phyloP scores from a whole-genome alignment of 2,888 invertebrate genomes.

The Salpingus planirostris region DNA sequence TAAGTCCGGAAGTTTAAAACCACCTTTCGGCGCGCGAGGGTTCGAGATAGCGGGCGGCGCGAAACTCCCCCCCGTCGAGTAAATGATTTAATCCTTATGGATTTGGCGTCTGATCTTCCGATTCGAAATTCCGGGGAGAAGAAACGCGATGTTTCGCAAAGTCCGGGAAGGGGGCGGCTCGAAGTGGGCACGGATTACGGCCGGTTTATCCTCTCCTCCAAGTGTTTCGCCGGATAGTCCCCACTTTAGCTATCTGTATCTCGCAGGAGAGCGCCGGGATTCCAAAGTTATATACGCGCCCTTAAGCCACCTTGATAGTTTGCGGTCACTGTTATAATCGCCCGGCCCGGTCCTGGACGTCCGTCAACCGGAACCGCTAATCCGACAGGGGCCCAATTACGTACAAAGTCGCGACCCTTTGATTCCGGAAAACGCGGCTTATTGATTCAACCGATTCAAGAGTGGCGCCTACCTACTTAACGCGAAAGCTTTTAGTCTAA shows the following conservation, averaged over 20 bases:
- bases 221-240: conserved; percentile 24
- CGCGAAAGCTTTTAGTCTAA: too few species aligned
- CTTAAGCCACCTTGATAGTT: conserved; percentile 22
- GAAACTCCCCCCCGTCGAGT: conserved; percentile 17
- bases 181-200: conserved; percentile 29
- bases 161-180: conserved; percentile 20
- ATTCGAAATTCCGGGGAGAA: conserved; percentile 21
- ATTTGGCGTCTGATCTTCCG: conserved; percentile 23
- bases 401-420: too few species aligned
- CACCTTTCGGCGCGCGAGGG: too few species aligned
- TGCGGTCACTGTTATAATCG: conserved; percentile 19
- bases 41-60: too few species aligned
- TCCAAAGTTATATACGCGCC: conserved; percentile 18
- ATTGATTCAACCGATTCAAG: too few species aligned
- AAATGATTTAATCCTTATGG: conserved; percentile 28
- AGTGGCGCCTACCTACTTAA: too few species aligned
- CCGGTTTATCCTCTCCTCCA: conserved; percentile 17
- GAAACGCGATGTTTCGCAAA: conserved; percentile 22
- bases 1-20: too few species aligned
- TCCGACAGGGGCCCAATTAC: too few species aligned
- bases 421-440: too few species aligned
- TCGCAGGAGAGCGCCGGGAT: conserved; percentile 35
- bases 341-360: too few species aligned
- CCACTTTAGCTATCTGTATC: conserved; percentile 37
- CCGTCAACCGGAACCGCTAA: too few species aligned